Conservation (phyloP, 2,888 invertebrate genomes). For the Calameuta filiformis region DNA sequence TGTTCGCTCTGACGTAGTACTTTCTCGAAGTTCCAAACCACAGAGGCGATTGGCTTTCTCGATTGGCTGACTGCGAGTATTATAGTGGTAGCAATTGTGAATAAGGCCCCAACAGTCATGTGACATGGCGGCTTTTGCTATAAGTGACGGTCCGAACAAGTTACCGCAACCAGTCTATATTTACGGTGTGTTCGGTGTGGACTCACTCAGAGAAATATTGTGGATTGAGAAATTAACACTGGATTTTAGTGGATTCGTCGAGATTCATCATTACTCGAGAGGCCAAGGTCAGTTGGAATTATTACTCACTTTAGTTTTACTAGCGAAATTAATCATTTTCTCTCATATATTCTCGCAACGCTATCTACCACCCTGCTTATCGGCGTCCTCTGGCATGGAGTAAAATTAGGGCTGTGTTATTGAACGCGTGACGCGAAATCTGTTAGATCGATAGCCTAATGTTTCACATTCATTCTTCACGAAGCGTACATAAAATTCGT, state of each 20-base stretch:
- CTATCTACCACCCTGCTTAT: background rate
- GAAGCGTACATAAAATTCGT: background rate
- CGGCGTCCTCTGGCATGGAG: background rate
- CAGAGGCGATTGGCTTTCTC: background rate
- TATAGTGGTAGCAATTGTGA: background rate
- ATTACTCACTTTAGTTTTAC: background rate
- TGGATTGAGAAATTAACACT: background rate
- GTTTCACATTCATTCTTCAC: background rate
- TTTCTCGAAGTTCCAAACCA: background rate
- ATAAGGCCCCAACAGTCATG: background rate
- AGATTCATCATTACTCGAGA: background rate
- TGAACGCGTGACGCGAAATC: background rate
- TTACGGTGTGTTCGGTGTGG: background rate
- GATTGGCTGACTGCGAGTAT: background rate
- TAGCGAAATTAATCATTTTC: background rate
- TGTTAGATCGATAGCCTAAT: background rate
- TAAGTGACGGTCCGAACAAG: background rate
- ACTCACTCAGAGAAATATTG: background rate
- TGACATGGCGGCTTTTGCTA: constrained; percentile 1
- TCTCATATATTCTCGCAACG: background rate
- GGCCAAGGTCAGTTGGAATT: background rate
- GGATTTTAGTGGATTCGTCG: background rate
- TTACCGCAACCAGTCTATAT: background rate
- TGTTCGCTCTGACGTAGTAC: background rate
- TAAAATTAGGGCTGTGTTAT: background rate